These are phyloP conservation scores for Gymnosoma rotundatum DNA, from an alignment of 2,888 invertebrate genomes.

Conservation along the genomic window DNA sequence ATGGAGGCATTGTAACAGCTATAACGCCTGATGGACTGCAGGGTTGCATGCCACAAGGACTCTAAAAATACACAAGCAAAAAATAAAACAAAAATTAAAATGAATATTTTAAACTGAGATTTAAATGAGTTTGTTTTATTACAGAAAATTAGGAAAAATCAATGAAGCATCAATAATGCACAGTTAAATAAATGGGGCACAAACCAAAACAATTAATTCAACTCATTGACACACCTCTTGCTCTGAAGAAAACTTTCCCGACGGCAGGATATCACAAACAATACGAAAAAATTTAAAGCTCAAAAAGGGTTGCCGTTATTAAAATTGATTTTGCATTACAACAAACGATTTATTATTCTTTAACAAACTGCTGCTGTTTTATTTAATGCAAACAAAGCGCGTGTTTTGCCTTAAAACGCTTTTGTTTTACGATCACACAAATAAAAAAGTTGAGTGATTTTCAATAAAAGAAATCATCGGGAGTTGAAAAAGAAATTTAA, in stretches of 20 bases:
- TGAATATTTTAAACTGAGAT: not conserved
- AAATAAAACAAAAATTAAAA: constrained; percentile 33
- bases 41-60: constrained; percentile 83
- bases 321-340: constrained; percentile 61
- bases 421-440: constrained; percentile 23
- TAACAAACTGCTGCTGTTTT: constrained; percentile 61
- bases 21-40: constrained; percentile 82
- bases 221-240: constrained; percentile 60
- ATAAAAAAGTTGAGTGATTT: constrained; percentile 54
- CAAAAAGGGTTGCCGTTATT: constrained; percentile 68
- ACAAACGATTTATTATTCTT: constrained; percentile 33
- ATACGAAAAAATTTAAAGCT: not conserved
- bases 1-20: constrained; percentile 82
- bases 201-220: constrained; percentile 63
- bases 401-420: constrained; percentile 62
- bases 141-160: constrained; percentile 53
- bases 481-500: constrained; percentile 45
- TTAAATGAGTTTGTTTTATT: not conserved
- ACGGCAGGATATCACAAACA: constrained; percentile 74
- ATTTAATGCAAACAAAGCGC: constrained; percentile 69
- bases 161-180: constrained; percentile 62
- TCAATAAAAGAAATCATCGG: constrained; percentile 57
- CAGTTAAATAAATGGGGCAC: constrained; percentile 49
- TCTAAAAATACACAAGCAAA: constrained; percentile 74
- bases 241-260: constrained; percentile 74